Percentiles rank a stretch among this genome's conserved stretches.
phyloP scores from a whole-genome alignment of 2,113 vertebrate species.

The Hippocampus comes region DNA sequence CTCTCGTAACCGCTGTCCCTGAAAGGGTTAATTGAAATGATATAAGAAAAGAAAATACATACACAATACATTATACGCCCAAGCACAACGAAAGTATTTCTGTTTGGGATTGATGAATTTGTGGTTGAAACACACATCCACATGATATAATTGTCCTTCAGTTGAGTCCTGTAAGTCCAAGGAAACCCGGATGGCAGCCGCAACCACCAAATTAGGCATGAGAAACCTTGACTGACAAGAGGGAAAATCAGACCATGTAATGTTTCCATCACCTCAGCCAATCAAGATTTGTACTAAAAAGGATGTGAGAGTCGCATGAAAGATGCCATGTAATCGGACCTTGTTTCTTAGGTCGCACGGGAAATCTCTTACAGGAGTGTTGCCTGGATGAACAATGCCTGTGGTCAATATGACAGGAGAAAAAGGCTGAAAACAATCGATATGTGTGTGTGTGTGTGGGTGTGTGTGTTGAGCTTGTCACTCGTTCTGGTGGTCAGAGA shows the following conservation, averaged over 20 bases:
- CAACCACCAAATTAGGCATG: conserved; percentile 12
- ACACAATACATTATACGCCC: neutral
- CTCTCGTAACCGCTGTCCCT: too few relatives aligned
- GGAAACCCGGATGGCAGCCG: conserved; percentile 1
- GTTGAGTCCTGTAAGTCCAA: conserved; percentile 2
- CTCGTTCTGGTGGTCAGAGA: neutral
- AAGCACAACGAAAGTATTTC: neutral
- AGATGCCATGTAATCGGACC: conserved; percentile 48
- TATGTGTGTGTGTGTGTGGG: neutral
- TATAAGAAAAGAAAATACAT: neutral
- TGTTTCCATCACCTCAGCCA: conserved; percentile 43
- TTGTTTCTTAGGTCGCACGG: conserved; percentile 26
- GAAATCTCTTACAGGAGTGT: conserved; percentile 33
- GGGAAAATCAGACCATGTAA: conserved; percentile 25
- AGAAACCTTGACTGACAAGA: conserved; percentile 17
- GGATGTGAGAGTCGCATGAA: conserved; percentile 26
- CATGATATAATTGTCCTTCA: neutral
- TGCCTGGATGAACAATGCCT: conserved; percentile 50
- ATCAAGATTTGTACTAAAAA: conserved; percentile 31
- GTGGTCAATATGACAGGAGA: conserved; percentile 24
- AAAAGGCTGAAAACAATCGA: conserved; percentile 29
- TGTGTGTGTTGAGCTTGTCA: conserved; percentile 11
- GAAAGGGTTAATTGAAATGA: neutral
- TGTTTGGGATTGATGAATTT: neutral
- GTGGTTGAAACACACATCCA: conserved; percentile 4